Base-by-base conservation (phyloP, 2,113 vertebrate genomes). In the Syrrhaptes paradoxus region DNA sequence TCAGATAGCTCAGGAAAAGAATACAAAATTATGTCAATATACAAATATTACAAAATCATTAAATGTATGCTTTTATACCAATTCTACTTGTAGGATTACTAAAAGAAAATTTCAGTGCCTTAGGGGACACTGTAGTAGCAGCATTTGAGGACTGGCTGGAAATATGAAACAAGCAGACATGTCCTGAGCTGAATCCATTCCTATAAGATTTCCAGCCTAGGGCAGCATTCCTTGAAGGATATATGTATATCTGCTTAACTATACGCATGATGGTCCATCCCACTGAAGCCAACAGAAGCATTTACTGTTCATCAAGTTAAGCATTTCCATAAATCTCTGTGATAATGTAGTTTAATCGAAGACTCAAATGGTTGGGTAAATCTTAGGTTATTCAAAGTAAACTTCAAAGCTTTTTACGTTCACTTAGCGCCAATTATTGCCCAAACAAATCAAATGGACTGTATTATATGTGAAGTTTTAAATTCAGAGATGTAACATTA, bases 171-270 rank as follows among this genome's bases (percentile, higher is more conserved):
- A 96, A 93, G 83, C 57, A 95, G 90, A 75, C 96, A 75, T 95
- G 96, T 96, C 85, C 88, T 89, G 92, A 94, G 22, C 79, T 92
- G 95, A 95, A 94, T 90, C 79, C 86, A 90, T 88, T 93, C 85
- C 93, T 96, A 15, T 81, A 95, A 90, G 79, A 75, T 93, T 96
- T 96, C 45, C 90, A 96, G 92, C 93, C 96, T 80, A 89, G 45
- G 95, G 93, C 85, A 96, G 90, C 96, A 94, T 95, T 96, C 93
- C 93, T 96, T 74, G 82, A 87, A 94, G 88, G 90, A 90, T 96
- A 89, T 90, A 89, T 26, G 34, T 91, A 52, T 72, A 93, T 94
- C 95, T 96, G 65, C 73, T 88, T 88, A 81, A 55, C 83, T 72
- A 7, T 54, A 92, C 61, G 36, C 7, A 71, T 31, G 75, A 84